phyloP scores from a whole-genome alignment of 2,888 invertebrate genomes.

The Cosmia trapezina region DNA sequence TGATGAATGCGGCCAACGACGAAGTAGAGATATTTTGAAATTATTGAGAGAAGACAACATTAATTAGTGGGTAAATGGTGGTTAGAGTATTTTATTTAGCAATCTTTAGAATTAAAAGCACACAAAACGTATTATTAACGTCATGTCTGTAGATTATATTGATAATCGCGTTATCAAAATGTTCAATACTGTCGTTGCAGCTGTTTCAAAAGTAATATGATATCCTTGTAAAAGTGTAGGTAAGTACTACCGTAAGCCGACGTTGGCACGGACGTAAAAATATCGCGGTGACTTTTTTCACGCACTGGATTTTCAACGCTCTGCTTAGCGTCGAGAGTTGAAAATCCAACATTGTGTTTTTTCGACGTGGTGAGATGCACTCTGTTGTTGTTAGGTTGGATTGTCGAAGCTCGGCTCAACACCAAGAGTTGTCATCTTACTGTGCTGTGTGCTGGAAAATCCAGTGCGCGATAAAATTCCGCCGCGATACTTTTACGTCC shows the following conservation, averaged over 20 bases:
- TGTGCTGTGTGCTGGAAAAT: too few species aligned
- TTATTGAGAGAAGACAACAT: constrained; percentile 3
- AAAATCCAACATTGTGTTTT: too few species aligned
- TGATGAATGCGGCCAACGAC: not conserved
- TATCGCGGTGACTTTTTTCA: too few species aligned
- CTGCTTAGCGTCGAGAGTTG: too few species aligned
- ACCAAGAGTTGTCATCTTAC: too few species aligned
- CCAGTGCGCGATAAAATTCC: too few species aligned
- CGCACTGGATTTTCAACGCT: too few species aligned
- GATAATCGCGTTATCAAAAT: not conserved
- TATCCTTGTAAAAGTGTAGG: not conserved
- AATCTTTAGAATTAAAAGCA: not conserved
- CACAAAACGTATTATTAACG: not conserved
- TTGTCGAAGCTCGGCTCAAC: too few species aligned
- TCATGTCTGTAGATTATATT: not conserved
- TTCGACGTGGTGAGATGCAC: too few species aligned
- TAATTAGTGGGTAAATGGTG: not conserved
- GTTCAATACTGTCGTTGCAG: not conserved
- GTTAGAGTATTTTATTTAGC: not conserved
- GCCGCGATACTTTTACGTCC: too few species aligned
- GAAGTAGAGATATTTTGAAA: constrained; percentile 8
- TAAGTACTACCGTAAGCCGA: not conserved
- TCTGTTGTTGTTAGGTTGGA: too few species aligned
- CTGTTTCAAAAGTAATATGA: constrained; percentile 1
- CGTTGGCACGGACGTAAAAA: too few species aligned